Evolutionary conservation across 1,140 invertebrate genomes (phyloP).

Genomic region (Drosophila pallidifrons): DNA sequence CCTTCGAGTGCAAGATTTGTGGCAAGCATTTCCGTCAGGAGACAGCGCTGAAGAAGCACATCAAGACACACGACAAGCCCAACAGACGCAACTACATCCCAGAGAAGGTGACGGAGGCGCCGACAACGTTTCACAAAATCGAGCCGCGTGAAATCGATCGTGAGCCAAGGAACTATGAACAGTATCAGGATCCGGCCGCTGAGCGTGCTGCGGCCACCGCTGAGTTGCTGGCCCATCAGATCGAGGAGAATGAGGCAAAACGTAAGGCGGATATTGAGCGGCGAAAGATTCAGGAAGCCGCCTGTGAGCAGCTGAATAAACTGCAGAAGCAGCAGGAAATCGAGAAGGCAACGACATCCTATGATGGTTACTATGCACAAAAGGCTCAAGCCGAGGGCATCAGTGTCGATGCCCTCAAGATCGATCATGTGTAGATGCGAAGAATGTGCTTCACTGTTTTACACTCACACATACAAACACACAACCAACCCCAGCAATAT

Average conservation of each 20-base stretch:
- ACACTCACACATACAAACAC: constrained; percentile 11
- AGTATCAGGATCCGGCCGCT: constrained; percentile 72
- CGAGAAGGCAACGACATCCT: constrained; percentile 70
- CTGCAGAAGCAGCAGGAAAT: constrained; percentile 73
- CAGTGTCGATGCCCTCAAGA: constrained; percentile 66
- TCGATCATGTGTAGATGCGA: constrained; percentile 64
- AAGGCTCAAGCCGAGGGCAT: constrained; percentile 71
- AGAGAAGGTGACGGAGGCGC: constrained; percentile 60
- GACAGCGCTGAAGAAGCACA: constrained; percentile 80
- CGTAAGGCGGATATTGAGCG: constrained; percentile 77
- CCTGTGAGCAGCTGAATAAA: constrained; percentile 72
- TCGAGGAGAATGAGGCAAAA: constrained; percentile 74
- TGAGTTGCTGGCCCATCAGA: constrained; percentile 71
- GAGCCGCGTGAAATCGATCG: constrained; percentile 51
- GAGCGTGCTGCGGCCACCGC: constrained; percentile 72
- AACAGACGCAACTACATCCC: constrained; percentile 51
- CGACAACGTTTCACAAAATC: constrained; percentile 60
- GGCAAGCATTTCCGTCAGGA: constrained; percentile 80
- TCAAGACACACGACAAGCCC: constrained; percentile 78
- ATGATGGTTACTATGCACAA: constrained; percentile 71
- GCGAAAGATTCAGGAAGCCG: constrained; percentile 73
- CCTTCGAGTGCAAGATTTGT: constrained; percentile 78
- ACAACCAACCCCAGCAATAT: constrained; percentile 45
- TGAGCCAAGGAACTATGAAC: constrained; percentile 66
- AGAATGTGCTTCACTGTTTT: neutral